These are phyloP conservation scores for Eretmochelys imbricata DNA, from an alignment of 2,113 vertebrate genomes.

Conservation along the genomic window DNA sequence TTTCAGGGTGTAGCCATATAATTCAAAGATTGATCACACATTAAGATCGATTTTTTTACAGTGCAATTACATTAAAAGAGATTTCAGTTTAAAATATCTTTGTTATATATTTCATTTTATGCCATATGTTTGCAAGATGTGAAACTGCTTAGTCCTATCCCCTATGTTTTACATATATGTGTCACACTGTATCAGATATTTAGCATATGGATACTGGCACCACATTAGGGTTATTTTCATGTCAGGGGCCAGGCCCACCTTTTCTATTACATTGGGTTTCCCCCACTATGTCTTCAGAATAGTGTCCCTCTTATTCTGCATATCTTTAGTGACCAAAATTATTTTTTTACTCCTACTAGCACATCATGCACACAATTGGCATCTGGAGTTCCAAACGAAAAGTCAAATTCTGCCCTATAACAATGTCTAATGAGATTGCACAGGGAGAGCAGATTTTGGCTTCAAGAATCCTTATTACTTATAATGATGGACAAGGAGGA, in stretches of 20 bases:
- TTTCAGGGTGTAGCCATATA: background rate
- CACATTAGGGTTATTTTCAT: constrained; percentile 30
- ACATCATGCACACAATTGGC: fast-evolving
- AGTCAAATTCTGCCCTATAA: background rate
- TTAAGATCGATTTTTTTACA: background rate
- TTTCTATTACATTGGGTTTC: background rate
- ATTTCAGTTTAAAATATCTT: background rate
- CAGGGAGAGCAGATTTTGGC: background rate
- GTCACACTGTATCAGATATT: background rate
- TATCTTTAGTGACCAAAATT: background rate
- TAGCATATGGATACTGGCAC: background rate
- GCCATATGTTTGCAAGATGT: background rate
- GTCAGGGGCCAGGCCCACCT: background rate
- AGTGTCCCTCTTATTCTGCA: background rate
- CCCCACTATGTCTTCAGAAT: background rate
- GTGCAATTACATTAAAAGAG: background rate
- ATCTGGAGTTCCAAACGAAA: background rate
- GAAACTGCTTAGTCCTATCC: background rate
- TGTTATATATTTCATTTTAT: background rate
- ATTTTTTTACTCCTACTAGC: background rate
- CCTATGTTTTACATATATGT: background rate
- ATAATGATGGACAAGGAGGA: background rate
- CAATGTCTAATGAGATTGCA: background rate
- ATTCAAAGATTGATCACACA: background rate
- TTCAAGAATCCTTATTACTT: background rate